Evolutionary conservation across 2,113 vertebrate species (phyloP).

Genomic region (Rhipidura dahli): DNA sequence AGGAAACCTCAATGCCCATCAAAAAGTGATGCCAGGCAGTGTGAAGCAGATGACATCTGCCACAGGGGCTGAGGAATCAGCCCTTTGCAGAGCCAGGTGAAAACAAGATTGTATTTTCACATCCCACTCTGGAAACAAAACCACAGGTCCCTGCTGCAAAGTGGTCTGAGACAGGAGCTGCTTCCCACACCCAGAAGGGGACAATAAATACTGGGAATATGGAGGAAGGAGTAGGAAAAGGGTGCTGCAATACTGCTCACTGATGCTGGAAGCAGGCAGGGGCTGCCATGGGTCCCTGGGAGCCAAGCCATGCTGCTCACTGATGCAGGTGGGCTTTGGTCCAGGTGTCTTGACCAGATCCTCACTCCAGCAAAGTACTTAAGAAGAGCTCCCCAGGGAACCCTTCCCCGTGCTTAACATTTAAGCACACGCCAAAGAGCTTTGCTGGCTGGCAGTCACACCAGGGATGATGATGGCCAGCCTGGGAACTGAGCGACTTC

Average conservation of each 20-base stretch:
- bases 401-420: rapidly evolving
- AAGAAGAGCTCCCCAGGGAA: neutral
- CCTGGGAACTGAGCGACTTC: neutral
- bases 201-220: neutral
- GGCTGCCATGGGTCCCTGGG: neutral
- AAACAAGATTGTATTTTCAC: neutral
- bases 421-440: neutral
- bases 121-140: neutral
- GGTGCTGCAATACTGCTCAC: neutral
- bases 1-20: rapidly evolving
- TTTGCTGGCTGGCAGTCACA: neutral
- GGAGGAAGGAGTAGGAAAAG: neutral
- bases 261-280: rapidly evolving
- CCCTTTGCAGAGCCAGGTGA: neutral
- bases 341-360: neutral
- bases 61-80: neutral
- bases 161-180: neutral
- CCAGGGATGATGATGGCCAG: neutral
- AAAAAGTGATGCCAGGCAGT: rapidly evolving
- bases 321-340: neutral
- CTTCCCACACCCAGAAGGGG: neutral
- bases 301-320: neutral
- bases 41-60: rapidly evolving
- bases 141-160: neutral
- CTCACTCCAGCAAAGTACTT: neutral